Conservation (phyloP, 2,113 vertebrate genomes). For the Columba janthina region DNA sequence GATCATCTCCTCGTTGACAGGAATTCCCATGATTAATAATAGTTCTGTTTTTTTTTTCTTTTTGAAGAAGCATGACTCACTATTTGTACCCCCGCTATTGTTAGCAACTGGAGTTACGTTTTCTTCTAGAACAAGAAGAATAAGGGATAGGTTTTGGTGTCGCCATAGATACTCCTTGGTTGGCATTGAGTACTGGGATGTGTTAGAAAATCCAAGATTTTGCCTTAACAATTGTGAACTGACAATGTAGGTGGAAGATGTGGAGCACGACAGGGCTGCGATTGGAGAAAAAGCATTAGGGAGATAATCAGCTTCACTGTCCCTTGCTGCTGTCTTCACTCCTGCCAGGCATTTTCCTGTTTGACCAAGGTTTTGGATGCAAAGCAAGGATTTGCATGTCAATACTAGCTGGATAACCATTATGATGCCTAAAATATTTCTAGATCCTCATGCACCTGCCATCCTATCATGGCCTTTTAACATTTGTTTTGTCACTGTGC, state of each 20-base stretch:
- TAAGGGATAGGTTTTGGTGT: slow-evolving; percentile 4
- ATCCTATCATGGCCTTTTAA: not conserved
- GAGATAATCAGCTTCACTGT: not conserved
- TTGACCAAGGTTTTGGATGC: not conserved
- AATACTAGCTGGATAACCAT: not conserved
- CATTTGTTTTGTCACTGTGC: not conserved
- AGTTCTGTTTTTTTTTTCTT: not conserved
- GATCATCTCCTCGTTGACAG: slow-evolving; percentile 40
- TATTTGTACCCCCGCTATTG: slow-evolving; percentile 1
- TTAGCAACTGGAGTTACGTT: not conserved
- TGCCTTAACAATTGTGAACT: not conserved
- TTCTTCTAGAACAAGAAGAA: slow-evolving; percentile 2
- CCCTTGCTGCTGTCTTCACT: not conserved
- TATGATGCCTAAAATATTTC: not conserved
- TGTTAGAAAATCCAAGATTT: slow-evolving; percentile 14
- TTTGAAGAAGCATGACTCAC: slow-evolving; percentile 27
- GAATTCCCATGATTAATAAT: slow-evolving; percentile 60
- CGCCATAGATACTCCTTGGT: not conserved
- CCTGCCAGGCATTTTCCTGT: not conserved
- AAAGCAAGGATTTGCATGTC: not conserved
- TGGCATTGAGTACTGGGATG: not conserved
- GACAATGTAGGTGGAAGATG: not conserved
- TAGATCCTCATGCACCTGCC: not conserved
- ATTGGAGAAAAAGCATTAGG: not conserved
- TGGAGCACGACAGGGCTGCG: not conserved